Evolutionary conservation across 1,140 invertebrate species (phyloP).

Genomic region (Aplysia californica): DNA sequence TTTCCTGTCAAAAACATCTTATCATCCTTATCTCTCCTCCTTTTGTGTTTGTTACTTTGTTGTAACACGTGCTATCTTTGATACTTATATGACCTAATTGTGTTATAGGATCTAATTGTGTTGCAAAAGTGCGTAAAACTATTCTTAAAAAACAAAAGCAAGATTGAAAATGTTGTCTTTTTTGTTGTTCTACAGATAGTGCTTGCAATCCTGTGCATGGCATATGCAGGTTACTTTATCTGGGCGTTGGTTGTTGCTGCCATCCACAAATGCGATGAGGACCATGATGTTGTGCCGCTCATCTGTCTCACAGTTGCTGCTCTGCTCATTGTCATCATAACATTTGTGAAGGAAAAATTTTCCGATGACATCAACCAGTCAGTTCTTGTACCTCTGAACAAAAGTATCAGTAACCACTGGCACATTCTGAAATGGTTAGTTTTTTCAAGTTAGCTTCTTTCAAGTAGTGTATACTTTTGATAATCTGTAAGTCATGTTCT

Average conservation of each 20-base stretch:
- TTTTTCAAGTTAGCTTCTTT: background rate
- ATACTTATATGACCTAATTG: no score
- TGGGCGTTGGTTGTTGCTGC: conserved; percentile 12
- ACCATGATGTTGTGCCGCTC: conserved; percentile 12
- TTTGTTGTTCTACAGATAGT: conserved; percentile 10
- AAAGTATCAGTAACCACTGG: conserved; percentile 7
- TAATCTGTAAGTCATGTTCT: no score
- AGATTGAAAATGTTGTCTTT: no score
- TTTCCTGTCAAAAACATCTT: no score
- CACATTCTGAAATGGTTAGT: conserved; percentile 31
- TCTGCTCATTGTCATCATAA: conserved; percentile 20
- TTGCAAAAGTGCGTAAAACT: no score
- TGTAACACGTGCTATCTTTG: no score
- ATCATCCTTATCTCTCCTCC: no score
- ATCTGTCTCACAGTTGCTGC: conserved; percentile 16
- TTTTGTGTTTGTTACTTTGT: no score
- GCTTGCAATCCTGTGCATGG: background rate
- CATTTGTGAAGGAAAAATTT: conserved; percentile 20
- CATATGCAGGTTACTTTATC: conserved; percentile 19
- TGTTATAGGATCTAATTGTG: no score
- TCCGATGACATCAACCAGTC: background rate
- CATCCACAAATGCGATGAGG: background rate
- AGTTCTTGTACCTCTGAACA: background rate
- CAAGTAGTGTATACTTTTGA: no score
- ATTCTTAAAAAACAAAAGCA: no score